Conservation (phyloP, 2,113 vertebrate genomes). For the Hymenochirus boettgeri region DNA sequence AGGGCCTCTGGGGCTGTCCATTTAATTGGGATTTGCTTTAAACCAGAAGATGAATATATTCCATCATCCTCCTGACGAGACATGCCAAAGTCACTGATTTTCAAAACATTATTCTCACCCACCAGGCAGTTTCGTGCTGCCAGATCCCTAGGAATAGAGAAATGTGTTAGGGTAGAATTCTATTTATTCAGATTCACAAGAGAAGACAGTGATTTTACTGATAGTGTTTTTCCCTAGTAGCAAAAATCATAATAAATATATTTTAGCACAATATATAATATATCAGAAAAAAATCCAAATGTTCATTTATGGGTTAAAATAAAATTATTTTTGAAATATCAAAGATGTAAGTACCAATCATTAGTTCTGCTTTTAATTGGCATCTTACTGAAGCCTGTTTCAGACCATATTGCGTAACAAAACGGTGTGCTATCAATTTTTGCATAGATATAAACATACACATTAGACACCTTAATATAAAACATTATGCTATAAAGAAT, state of each 20-base stretch:
- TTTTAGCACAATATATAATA: background rate
- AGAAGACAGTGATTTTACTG: constrained; percentile 16
- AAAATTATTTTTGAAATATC: no score
- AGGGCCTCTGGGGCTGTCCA: constrained; percentile 98
- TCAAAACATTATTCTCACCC: constrained; percentile 81
- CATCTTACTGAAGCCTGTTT: no score
- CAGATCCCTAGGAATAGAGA: constrained; percentile 77
- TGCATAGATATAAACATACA: no score
- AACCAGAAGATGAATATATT: constrained; percentile 90
- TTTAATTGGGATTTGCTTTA: constrained; percentile 98
- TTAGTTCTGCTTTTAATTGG: no score
- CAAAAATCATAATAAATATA: background rate
- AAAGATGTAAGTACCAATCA: no score
- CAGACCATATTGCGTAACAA: no score
- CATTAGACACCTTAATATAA: no score
- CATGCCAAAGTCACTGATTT: constrained; percentile 98
- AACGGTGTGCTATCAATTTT: no score
- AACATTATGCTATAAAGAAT: no score
- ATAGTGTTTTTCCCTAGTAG: constrained; percentile 1
- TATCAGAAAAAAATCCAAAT: no score
- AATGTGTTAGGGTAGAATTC: constrained; percentile 48
- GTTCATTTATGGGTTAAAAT: no score
- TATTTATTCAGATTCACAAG: constrained; percentile 38
- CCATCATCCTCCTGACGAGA: constrained; percentile 95
- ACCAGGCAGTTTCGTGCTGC: constrained; percentile 95